Base-by-base conservation (phyloP, 2,113 vertebrate species). In the Paratilapia polleni region DNA sequence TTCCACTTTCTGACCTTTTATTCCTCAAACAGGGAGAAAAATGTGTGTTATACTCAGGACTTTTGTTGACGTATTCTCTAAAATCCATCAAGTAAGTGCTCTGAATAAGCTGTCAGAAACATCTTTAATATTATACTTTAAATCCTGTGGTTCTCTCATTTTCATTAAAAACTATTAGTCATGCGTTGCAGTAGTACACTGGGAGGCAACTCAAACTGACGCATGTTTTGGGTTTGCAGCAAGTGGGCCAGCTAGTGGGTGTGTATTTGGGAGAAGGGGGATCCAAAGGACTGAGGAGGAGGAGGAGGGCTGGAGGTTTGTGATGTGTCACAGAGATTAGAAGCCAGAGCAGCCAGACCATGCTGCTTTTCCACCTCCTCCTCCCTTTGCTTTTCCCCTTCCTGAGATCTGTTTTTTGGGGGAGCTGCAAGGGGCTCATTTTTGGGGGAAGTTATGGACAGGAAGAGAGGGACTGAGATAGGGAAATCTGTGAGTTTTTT, bases 301-400 rank as follows among this genome's bases (percentile, higher is more conserved):
- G 57, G 41, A 80, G n/a, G 68, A 70, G 61, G 70, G 68, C 80
- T 81, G 68, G 56, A 84, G 79, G 84, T 84, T 26, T 85, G 84
- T 88, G 89, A 93, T 92, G 93, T 89, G 88, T 91, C 88, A 88
- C 47, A 66, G 75, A 85, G 78, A 87, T 87, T 87, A 47, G 59
- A 83, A 49, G 76, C 80, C 73, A 64, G 84, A 81, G 59, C 66
- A 77, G 80, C 80, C 86, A 87, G 87, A 83, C 87, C 86, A 81
- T 43, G 68, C 80, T 82, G 58, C 60, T 87, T 87, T 89, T 82
- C 83, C 87, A 61, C 64, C 81, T 59, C 88, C 77, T 58, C 82
- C 86, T 38, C 63, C 47, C n/a, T 57, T 56, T 66, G 8, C 57
- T 15, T 76, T 77, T 58, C 52, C 68, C 80, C 78, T 81, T 74